phyloP scores from a whole-genome alignment of 2,113 vertebrate species.

The Ictidomys tridecemlineatus region DNA sequence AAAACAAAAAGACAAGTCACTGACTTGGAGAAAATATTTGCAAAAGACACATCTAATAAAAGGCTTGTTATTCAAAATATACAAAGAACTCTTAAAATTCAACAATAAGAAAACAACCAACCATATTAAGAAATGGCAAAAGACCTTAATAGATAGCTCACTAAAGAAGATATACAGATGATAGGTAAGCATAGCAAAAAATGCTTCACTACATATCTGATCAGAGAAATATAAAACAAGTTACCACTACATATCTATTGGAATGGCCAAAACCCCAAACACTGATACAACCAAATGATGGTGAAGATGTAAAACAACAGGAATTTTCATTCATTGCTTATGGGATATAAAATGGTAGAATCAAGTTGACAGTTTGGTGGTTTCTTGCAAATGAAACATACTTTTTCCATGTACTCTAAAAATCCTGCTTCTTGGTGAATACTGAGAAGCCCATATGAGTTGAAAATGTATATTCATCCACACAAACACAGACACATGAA shows the following conservation, averaged over 20 bases:
- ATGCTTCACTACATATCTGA: not conserved
- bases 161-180: not conserved
- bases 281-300: not conserved
- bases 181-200: not conserved
- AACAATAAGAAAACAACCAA: not conserved
- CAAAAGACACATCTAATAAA: not conserved
- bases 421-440: not conserved
- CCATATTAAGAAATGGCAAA: not conserved
- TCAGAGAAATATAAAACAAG: not conserved
- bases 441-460: not conserved
- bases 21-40: not conserved
- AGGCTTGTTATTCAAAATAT: not conserved
- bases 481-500: not conserved
- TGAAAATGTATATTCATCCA: not conserved
- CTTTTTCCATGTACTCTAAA: not conserved
- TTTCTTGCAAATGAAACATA: not conserved
- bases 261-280: not conserved
- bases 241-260: not conserved
- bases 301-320: not conserved
- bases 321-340: not conserved
- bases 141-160: not conserved
- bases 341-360: not conserved
- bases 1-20: not conserved
- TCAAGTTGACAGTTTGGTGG: not conserved
- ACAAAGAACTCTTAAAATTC: not conserved